A percentile compares a stretch with the other conserved stretches of the same genome.
These are phyloP conservation scores for Oedothorax gibbosus DNA, from an alignment of 1,140 invertebrate genomes.

Conservation along the genomic window DNA sequence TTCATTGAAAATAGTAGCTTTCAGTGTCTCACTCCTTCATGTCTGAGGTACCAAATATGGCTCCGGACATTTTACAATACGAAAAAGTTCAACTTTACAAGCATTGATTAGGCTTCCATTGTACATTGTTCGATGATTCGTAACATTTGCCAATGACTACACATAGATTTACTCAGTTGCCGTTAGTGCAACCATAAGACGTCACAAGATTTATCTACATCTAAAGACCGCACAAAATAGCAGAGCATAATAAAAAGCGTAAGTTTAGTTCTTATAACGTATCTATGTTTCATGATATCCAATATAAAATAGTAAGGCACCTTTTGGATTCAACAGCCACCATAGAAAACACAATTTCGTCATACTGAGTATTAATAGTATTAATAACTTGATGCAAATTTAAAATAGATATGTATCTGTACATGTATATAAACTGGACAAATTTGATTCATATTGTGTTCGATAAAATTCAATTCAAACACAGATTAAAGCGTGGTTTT, in stretches of 20 bases:
- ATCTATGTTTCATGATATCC: neutral
- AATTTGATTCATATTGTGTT: too few species aligned
- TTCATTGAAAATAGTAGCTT: too few species aligned
- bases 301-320: slow-evolving; percentile 43
- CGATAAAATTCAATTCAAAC: too few species aligned
- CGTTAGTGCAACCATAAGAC: slow-evolving; percentile 3
- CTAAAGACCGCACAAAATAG: slow-evolving; percentile 29
- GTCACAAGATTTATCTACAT: slow-evolving; percentile 5
- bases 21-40: too few species aligned
- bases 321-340: slow-evolving; percentile 7
- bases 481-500: too few species aligned
- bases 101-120: neutral
- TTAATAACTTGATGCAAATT: neutral
- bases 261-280: slow-evolving; percentile 28
- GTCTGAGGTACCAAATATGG: neutral
- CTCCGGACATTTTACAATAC: neutral
- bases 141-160: slow-evolving; percentile 4
- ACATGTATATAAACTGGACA: neutral
- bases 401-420: neutral
- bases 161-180: slow-evolving; percentile 7
- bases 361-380: slow-evolving; percentile 21
- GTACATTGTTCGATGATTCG: too few species aligned
- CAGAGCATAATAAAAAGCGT: slow-evolving; percentile 35
- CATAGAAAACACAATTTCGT: neutral
- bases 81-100: slow-evolving; percentile 11